These are phyloP conservation scores for Saguinus midas DNA, from an alignment of 2,113 vertebrate genomes.

Conservation along the genomic window DNA sequence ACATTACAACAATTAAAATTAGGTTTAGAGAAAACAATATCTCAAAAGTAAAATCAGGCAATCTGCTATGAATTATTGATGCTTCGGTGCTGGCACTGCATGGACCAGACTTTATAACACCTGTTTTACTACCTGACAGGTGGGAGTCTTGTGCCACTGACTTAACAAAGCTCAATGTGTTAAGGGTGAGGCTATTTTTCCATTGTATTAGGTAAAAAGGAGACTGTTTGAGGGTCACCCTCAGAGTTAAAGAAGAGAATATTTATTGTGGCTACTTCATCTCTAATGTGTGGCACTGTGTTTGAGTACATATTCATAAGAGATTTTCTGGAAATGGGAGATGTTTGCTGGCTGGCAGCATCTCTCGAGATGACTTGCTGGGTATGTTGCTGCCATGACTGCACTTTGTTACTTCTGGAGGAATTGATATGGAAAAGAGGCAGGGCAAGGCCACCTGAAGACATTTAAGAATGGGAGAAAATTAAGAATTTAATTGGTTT, in stretches of 20 bases:
- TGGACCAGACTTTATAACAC: constrained; percentile 19
- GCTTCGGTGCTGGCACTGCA: not conserved
- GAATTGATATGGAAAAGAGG: not conserved
- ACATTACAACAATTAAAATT: not conserved
- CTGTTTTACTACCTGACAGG: constrained; percentile 35
- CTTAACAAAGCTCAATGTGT: not conserved
- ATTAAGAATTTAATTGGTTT: not conserved
- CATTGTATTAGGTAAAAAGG: not conserved
- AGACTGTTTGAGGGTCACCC: not conserved
- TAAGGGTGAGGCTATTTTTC: not conserved
- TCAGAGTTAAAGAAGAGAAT: constrained; percentile 7
- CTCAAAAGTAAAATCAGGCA: constrained; percentile 36
- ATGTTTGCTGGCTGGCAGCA: not conserved
- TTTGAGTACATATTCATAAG: not conserved
- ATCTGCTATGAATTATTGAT: constrained; percentile 53
- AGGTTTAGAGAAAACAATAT: not conserved
- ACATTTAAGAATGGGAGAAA: not conserved
- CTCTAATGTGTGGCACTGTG: not conserved
- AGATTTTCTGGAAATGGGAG: not conserved
- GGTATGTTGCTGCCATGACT: not conserved
- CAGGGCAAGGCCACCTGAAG: not conserved
- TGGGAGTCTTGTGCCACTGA: not conserved
- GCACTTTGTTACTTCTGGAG: not conserved
- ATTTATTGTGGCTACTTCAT: not conserved
- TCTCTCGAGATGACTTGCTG: not conserved